These are phyloP conservation scores for Cephalopholis sonnerati DNA, from an alignment of 2,113 vertebrate species.

Conservation along the genomic window DNA sequence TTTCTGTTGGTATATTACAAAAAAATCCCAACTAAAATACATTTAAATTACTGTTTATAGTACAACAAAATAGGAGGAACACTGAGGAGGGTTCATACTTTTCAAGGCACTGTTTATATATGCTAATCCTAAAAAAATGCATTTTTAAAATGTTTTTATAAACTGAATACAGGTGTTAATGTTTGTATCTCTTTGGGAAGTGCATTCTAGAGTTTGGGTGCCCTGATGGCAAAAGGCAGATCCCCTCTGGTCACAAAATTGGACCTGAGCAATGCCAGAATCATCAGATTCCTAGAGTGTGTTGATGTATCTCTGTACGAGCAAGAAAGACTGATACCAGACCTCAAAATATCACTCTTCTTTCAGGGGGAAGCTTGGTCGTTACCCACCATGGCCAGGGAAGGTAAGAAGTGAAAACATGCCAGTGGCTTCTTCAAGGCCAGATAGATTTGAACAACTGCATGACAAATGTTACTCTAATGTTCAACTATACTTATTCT, in stretches of 20 bases:
- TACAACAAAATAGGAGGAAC: too few species aligned
- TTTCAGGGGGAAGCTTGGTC: slow-evolving; percentile 96
- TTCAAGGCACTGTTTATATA: too few species aligned
- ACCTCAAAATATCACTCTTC: slow-evolving; percentile 36
- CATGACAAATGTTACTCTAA: background rate
- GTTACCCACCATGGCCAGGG: slow-evolving; percentile 98
- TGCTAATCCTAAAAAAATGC: too few species aligned
- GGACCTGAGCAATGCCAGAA: background rate
- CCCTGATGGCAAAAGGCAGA: background rate
- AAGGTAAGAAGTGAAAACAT: slow-evolving; percentile 87
- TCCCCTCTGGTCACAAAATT: background rate
- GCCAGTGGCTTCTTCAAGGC: background rate
- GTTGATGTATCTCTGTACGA: too few species aligned
- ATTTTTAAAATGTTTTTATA: too few species aligned
- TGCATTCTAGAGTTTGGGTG: background rate
- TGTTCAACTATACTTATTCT: background rate
- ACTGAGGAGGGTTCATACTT: too few species aligned
- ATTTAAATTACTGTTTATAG: too few species aligned
- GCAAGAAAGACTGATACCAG: background rate
- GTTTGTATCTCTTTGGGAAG: background rate
- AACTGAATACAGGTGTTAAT: background rate
- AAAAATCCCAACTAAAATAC: too few species aligned
- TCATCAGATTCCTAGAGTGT: background rate
- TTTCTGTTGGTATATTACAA: too few species aligned
- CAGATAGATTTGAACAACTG: background rate